phyloP scores from a whole-genome alignment of 2,797 vertebrate species.

The Aphelocoma californica region DNA sequence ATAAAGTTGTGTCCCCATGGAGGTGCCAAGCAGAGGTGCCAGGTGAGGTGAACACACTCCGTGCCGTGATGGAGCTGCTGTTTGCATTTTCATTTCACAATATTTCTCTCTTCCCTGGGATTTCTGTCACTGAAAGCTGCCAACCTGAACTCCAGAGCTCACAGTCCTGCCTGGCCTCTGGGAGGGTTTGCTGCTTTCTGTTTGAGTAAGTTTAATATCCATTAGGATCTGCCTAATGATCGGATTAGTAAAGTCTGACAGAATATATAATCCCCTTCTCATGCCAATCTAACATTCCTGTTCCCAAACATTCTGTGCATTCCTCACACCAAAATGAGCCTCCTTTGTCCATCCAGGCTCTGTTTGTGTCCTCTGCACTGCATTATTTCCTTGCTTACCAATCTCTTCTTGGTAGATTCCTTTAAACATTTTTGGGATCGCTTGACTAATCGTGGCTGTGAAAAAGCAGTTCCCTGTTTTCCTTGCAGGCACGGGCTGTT shows the following conservation, averaged over 20 bases:
- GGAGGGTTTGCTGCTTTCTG: neutral
- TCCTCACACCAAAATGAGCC: neutral
- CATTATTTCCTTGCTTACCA: neutral
- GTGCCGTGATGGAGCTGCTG: neutral
- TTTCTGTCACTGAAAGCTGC: neutral
- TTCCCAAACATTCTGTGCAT: neutral
- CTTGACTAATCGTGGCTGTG: neutral
- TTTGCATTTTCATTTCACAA: neutral
- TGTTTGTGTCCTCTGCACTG: neutral
- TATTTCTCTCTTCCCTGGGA: neutral
- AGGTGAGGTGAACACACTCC: neutral
- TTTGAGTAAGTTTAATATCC: neutral
- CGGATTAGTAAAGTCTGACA: neutral
- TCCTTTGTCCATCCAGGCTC: neutral
- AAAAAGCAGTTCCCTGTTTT: neutral
- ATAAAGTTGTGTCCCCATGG: neutral
- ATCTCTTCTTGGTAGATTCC: neutral
- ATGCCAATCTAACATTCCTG: neutral
- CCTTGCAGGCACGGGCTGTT: neutral
- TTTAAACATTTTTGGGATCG: neutral
- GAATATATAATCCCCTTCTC: neutral
- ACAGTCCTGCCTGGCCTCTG: neutral
- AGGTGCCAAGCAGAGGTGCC: neutral
- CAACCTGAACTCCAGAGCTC: neutral
- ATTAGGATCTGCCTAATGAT: neutral